phyloP scores from a whole-genome alignment of 1,140 invertebrate species.

The Dryas iulia region DNA sequence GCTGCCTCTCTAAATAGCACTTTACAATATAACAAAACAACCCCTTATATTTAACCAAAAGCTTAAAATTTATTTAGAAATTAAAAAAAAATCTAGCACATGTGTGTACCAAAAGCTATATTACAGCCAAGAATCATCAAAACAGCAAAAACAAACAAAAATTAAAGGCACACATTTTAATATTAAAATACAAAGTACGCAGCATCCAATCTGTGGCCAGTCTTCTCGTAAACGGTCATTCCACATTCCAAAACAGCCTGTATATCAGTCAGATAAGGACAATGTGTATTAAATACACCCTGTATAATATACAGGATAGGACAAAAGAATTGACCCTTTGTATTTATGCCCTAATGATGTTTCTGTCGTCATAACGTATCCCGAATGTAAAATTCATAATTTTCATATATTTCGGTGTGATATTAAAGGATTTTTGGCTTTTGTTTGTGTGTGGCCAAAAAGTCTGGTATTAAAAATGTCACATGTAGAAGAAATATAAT shows the following conservation, averaged over 20 bases:
- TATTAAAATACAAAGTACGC: background rate
- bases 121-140: no score
- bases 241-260: background rate
- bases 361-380: conserved; percentile 42
- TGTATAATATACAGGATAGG: background rate
- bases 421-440: background rate
- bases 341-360: conserved; percentile 47
- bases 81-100: no score
- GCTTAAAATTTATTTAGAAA: no score
- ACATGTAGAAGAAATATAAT: no score
- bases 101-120: no score
- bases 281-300: background rate
- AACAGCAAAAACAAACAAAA: background rate
- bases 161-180: background rate
- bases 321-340: conserved; percentile 31
- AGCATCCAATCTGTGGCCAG: background rate
- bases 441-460: background rate
- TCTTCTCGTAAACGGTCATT: background rate
- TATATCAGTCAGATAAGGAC: conserved; percentile 18
- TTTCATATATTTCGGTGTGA: conserved; percentile 5
- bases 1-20: no score
- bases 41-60: no score
- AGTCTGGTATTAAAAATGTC: no score
- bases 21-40: no score
- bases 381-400: conserved; percentile 34